Evolutionary conservation across 2,888 invertebrate species (phyloP).

Genomic region (Xanthorhoe designata): DNA sequence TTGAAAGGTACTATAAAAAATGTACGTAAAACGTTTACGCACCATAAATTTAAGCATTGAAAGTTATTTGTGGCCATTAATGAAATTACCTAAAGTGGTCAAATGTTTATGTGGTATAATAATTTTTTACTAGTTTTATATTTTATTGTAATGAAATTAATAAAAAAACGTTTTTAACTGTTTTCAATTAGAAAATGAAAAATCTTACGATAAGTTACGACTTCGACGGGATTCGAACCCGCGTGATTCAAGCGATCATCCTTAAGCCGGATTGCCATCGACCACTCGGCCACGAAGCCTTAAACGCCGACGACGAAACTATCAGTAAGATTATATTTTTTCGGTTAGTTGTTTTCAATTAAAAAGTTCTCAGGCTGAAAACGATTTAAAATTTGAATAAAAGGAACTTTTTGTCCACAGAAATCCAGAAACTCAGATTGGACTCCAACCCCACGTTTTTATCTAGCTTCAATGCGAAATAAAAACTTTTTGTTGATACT

Average conservation of each 20-base stretch:
- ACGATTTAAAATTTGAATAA: not conserved
- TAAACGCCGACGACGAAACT: too few relatives aligned
- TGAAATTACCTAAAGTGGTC: slow-evolving; percentile 63
- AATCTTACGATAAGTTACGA: too few relatives aligned
- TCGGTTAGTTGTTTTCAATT: not conserved
- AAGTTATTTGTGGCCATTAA: slow-evolving; percentile 72
- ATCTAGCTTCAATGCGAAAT: slow-evolving; percentile 11
- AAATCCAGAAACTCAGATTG: not conserved
- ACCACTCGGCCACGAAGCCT: too few relatives aligned
- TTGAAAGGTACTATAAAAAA: slow-evolving; percentile 78
- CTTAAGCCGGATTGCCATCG: too few relatives aligned
- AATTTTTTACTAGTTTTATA: not conserved
- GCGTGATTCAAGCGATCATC: too few relatives aligned
- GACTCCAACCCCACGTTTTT: slow-evolving; percentile 9
- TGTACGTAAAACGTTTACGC: slow-evolving; percentile 75
- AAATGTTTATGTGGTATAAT: slow-evolving; percentile 22
- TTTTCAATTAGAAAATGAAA: too few relatives aligned
- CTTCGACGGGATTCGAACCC: too few relatives aligned
- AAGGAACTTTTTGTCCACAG: not conserved
- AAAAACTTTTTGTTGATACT: slow-evolving; percentile 19
- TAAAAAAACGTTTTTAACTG: too few relatives aligned
- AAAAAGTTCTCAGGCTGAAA: not conserved
- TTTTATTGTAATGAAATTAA: too few relatives aligned
- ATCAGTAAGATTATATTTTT: too few relatives aligned
- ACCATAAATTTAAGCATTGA: slow-evolving; percentile 74